Percentiles rank a stretch among this genome's conserved stretches.
phyloP scores from a whole-genome alignment of 2,888 invertebrate species.

The Polia nebulosa region DNA sequence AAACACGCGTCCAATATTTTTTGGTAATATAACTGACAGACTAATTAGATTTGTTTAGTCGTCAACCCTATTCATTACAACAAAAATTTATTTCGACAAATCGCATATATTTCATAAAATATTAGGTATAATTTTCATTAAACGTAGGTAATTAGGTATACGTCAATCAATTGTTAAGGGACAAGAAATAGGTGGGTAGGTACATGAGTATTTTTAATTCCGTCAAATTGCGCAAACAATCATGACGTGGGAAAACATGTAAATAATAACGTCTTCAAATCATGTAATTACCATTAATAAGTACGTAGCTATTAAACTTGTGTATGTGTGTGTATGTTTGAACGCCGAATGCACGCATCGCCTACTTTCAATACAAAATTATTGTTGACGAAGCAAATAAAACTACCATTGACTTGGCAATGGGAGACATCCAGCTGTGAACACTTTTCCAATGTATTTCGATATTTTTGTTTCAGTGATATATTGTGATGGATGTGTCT shows the following conservation, averaged over 20 bases:
- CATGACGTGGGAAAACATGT: constrained; percentile 30
- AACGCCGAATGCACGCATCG: constrained; percentile 55
- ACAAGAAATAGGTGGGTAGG: neutral
- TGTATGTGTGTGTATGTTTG: neutral
- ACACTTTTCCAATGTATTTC: constrained; percentile 12
- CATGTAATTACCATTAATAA: constrained; percentile 24
- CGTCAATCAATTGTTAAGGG: constrained; percentile 18
- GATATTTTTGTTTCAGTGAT: constrained; percentile 8
- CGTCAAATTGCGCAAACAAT: constrained; percentile 28
- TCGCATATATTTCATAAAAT: no score
- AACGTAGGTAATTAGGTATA: no score
- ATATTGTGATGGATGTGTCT: constrained; percentile 20
- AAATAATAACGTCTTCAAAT: constrained; percentile 25
- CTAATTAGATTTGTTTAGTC: no score
- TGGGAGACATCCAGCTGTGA: constrained; percentile 33
- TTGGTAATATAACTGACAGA: no score
- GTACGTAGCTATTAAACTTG: neutral
- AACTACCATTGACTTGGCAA: neutral
- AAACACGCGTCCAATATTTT: no score
- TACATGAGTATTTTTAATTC: neutral
- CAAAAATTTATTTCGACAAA: neutral
- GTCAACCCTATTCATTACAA: no score
- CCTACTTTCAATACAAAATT: constrained; percentile 49
- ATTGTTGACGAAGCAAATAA: constrained; percentile 35
- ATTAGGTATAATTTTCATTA: no score